phyloP scores from a whole-genome alignment of 2,113 vertebrate species.

The Sapayoa aenigma region DNA sequence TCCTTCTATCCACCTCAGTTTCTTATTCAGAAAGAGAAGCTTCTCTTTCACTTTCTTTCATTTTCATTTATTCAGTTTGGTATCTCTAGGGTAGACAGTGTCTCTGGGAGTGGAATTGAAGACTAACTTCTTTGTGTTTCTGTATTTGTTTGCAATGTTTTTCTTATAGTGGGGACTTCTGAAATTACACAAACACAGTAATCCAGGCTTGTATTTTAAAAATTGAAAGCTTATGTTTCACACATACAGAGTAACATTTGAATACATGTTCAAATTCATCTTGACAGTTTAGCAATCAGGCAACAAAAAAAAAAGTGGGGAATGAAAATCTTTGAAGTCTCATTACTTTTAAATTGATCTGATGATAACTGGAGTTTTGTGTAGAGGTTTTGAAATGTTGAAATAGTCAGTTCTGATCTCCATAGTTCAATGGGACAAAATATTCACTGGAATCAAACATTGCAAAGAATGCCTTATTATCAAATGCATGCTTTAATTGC shows the following conservation, averaged over 20 bases:
- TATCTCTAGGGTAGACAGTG: background rate
- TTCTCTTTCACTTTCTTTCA: background rate
- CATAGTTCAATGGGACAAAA: background rate
- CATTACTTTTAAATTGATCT: background rate
- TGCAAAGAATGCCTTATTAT: background rate
- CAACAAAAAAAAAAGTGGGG: background rate
- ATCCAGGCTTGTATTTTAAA: background rate
- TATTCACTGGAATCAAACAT: background rate
- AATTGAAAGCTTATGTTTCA: background rate
- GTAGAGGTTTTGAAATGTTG: background rate
- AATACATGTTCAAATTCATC: background rate
- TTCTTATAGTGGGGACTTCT: background rate
- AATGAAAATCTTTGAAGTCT: background rate
- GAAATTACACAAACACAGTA: background rate
- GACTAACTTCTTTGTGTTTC: background rate
- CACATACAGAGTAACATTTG: background rate
- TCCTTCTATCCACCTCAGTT: background rate
- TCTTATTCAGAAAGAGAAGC: background rate
- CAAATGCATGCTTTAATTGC: background rate
- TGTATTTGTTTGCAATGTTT: background rate
- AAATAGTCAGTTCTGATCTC: background rate
- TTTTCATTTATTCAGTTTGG: background rate
- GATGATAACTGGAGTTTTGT: constrained; percentile 20
- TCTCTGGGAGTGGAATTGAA: background rate
- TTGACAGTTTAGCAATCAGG: background rate